Evolutionary conservation across 2,888 invertebrate genomes (phyloP).

Genomic region (Subacronicta megacephala): DNA sequence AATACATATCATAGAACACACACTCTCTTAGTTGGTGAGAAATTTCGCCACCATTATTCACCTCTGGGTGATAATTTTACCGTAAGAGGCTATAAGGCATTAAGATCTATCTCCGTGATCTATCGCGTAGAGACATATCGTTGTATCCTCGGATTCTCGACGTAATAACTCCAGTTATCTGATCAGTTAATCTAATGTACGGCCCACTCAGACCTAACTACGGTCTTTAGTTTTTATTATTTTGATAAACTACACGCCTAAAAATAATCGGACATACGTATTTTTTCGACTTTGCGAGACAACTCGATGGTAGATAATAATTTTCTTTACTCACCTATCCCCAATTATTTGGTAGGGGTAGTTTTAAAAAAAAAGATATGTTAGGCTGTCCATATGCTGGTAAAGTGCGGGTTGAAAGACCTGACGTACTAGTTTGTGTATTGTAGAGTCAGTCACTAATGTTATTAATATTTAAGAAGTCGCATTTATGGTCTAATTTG

Average conservation of each 20-base stretch:
- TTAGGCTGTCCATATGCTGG: no score
- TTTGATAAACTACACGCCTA: not conserved
- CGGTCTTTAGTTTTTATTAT: conserved; percentile 35
- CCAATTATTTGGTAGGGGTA: no score
- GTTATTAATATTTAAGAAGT: no score
- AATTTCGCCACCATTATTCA: not conserved
- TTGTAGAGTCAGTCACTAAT: no score
- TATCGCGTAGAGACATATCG: conserved; percentile 22
- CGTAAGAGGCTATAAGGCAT: conserved; percentile 4
- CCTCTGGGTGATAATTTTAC: conserved; percentile 9
- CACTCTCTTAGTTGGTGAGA: not conserved
- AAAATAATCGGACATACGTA: not conserved
- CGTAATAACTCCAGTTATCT: conserved; percentile 30
- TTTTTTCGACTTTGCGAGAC: not conserved
- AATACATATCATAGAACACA: no score
- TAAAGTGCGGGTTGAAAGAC: no score
- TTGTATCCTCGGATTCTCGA: conserved; percentile 10
- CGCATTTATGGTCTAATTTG: no score
- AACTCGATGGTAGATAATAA: no score
- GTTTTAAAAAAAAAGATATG: no score
- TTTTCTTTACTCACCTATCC: no score
- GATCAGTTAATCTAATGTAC: conserved; percentile 44
- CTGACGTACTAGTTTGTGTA: no score
- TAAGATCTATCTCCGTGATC: conserved; percentile 33
- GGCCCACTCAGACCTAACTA: conserved; percentile 7